These are phyloP conservation scores for Phymastichus coffea DNA, from an alignment of 1,140 invertebrate genomes.

Conservation along the genomic window DNA sequence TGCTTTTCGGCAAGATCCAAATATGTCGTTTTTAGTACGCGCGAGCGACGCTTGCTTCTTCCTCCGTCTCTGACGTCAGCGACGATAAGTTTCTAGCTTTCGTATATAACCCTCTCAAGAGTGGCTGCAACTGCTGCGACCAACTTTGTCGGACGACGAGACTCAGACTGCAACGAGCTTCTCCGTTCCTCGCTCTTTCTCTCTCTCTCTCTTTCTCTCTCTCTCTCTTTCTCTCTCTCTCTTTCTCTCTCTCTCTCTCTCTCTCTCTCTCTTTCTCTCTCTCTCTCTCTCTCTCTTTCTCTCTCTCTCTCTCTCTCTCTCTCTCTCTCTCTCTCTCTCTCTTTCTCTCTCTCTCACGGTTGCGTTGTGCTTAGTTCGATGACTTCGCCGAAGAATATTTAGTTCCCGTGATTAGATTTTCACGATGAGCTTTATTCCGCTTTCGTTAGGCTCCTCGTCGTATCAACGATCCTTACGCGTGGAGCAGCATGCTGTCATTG, in stretches of 20 bases:
- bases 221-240: not conserved
- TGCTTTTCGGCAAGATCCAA: not conserved
- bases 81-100: too few species aligned
- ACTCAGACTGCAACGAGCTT: not conserved
- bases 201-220: not conserved
- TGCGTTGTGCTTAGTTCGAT: not conserved
- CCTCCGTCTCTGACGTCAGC: not conserved
- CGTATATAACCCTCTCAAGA: not conserved
- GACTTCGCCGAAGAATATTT: not conserved
- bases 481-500: too few species aligned
- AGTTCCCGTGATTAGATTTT: too few species aligned
- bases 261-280: not conserved
- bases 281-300: not conserved
- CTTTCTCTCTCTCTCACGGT: not conserved
- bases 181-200: not conserved
- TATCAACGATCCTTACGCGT: too few species aligned
- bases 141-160: not conserved
- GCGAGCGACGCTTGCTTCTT: not conserved
- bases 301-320: not conserved
- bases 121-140: not conserved
- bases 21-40: not conserved
- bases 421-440: too few species aligned
- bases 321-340: not conserved
- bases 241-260: not conserved
- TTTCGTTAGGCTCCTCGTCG: too few species aligned